Evolutionary conservation across 2,113 vertebrate genomes (phyloP).

Genomic region (Castor canadensis): DNA sequence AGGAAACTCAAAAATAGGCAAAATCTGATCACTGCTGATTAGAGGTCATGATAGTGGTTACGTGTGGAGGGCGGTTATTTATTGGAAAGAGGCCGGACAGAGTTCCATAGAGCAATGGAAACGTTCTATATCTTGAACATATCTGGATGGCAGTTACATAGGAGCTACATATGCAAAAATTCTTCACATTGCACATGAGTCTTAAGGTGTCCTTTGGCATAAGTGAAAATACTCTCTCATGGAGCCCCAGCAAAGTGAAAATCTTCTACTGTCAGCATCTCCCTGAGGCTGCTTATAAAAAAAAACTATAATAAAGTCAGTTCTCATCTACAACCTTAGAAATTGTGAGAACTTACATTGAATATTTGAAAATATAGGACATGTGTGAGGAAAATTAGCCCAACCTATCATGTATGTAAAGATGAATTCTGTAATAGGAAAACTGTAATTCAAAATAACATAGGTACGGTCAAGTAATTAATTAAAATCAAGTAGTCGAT

Average conservation of each 20-base stretch:
- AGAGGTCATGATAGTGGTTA: conserved; percentile 2
- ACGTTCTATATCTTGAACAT: conserved; percentile 42
- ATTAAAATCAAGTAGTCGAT: background rate
- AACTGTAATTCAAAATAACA: background rate
- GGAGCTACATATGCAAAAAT: background rate
- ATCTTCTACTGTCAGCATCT: background rate
- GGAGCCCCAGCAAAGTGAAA: background rate
- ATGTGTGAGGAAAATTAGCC: background rate
- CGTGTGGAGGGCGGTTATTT: background rate
- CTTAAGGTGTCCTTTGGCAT: background rate
- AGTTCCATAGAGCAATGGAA: conserved; percentile 10
- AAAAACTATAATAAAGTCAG: conserved; percentile 43
- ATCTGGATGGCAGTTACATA: background rate
- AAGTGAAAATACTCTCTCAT: background rate
- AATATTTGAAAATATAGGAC: conserved; percentile 31
- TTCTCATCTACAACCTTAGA: background rate
- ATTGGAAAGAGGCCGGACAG: background rate
- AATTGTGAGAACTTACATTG: conserved; percentile 6
- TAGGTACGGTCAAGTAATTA: background rate
- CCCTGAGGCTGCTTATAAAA: background rate
- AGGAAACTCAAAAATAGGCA: conserved; percentile 20
- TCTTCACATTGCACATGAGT: background rate
- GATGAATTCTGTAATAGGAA: conserved; percentile 8
- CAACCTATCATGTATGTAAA: background rate
- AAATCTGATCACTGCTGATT: conserved; percentile 27